Percentiles rank a stretch among this genome's conserved stretches.
Evolutionary conservation across 2,113 vertebrate genomes (phyloP).

Genomic region (Sander vitreus): DNA sequence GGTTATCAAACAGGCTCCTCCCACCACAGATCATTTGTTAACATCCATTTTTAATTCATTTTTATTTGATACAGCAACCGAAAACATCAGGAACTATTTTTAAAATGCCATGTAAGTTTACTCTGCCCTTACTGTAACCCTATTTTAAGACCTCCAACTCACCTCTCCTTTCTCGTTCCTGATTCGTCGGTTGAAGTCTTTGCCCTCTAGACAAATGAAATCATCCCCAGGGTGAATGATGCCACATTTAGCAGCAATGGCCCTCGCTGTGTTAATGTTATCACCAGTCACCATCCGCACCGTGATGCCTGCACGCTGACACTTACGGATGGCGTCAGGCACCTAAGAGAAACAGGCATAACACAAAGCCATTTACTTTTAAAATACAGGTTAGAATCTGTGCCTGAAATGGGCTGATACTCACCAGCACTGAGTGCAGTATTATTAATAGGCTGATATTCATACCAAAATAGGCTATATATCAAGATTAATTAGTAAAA

Average conservation of each 20-base stretch:
- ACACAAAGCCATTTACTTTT: not conserved
- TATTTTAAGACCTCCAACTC: constrained; percentile 1
- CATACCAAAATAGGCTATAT: too few species aligned
- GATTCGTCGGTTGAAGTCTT: constrained; percentile 93
- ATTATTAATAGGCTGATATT: too few species aligned
- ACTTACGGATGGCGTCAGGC: constrained; percentile 92
- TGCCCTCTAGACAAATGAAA: constrained; percentile 92
- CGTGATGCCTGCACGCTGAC: constrained; percentile 92
- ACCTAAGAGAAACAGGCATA: constrained; percentile 80
- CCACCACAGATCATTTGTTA: not conserved
- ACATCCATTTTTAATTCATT: not conserved
- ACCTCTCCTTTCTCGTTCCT: constrained; percentile 95
- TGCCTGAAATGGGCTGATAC: too few species aligned
- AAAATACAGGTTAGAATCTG: too few species aligned
- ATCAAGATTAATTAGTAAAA: too few species aligned
- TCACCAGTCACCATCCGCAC: constrained; percentile 95
- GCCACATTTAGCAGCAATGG: constrained; percentile 92
- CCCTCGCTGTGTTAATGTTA: constrained; percentile 92
- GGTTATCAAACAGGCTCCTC: not conserved
- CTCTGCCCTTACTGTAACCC: not conserved
- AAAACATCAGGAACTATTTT: not conserved
- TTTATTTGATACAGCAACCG: not conserved
- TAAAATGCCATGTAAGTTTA: not conserved
- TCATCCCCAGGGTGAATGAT: constrained; percentile 93
- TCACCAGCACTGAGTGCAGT: too few species aligned